phyloP scores from a whole-genome alignment of 2,888 invertebrate species.

The Tryphoninae sp. region DNA sequence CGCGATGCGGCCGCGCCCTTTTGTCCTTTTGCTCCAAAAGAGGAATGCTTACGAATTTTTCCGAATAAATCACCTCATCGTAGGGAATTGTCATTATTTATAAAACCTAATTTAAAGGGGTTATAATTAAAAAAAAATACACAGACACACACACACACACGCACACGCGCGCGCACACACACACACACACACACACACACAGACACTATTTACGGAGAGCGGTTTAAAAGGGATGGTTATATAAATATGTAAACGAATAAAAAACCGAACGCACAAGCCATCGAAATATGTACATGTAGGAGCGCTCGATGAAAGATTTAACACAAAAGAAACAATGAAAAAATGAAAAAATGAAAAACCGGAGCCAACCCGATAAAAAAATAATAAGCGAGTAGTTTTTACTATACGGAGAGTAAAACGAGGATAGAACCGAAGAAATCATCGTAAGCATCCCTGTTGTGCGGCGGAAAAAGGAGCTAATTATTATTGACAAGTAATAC shows the following conservation, averaged over 20 bases:
- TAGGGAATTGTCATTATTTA: constrained; percentile 5
- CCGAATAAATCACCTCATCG: not conserved
- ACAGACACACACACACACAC: too few relatives aligned
- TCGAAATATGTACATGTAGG: constrained; percentile 50
- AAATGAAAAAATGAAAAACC: too few relatives aligned
- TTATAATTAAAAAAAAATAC: constrained; percentile 5
- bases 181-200: too few relatives aligned
- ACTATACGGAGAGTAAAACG: constrained; percentile 42
- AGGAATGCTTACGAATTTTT: constrained; percentile 44
- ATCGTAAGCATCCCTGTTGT: constrained; percentile 56
- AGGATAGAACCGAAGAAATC: constrained; percentile 46
- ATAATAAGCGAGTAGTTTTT: constrained; percentile 33
- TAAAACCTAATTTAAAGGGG: not conserved
- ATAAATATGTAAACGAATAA: not conserved
- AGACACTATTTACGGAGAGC: not conserved
- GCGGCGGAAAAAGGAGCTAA: constrained; percentile 40
- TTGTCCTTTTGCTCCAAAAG: constrained; percentile 7
- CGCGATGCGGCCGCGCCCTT: constrained; percentile 14
- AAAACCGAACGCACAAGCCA: constrained; percentile 62
- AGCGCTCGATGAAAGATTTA: constrained; percentile 13
- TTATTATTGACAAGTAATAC: constrained; percentile 12
- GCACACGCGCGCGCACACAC: too few relatives aligned
- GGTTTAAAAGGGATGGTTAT: not conserved
- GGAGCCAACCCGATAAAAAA: too few relatives aligned
- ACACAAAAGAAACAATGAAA: not conserved